phyloP scores from a whole-genome alignment of 1,140 invertebrate genomes.

The Leptopilina boulardi region DNA sequence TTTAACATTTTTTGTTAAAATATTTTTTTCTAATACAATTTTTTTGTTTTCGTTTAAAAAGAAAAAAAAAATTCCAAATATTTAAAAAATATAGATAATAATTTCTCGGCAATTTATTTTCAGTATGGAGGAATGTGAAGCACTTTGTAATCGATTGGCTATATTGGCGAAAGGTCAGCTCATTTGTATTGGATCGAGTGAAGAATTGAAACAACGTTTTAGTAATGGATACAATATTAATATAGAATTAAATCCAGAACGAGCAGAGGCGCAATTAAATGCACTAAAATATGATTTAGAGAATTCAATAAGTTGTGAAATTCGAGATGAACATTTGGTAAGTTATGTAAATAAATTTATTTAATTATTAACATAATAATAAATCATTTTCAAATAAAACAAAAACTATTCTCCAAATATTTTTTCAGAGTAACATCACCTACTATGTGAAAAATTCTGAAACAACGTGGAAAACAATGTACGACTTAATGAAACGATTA shows the following conservation, averaged over 20 bases:
- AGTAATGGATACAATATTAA: slow-evolving; percentile 76
- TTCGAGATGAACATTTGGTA: slow-evolving; percentile 70
- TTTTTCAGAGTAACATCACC: slow-evolving; percentile 64
- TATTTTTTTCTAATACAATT: no score
- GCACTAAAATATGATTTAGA: slow-evolving; percentile 67
- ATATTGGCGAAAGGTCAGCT: slow-evolving; percentile 93
- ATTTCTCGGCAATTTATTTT: slow-evolving; percentile 48
- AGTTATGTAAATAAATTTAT: slow-evolving; percentile 36
- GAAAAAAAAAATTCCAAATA: no score
- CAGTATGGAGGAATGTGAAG: slow-evolving; percentile 95
- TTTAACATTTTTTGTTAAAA: no score
- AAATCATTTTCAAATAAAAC: background rate
- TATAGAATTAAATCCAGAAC: slow-evolving; percentile 65
- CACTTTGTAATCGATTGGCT: slow-evolving; percentile 88
- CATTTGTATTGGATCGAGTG: slow-evolving; percentile 82
- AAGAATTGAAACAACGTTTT: slow-evolving; percentile 81
- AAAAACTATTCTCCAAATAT: background rate
- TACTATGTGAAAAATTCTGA: slow-evolving; percentile 69
- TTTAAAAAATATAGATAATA: background rate
- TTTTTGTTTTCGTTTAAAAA: no score
- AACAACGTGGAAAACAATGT: slow-evolving; percentile 72
- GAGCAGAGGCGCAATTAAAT: slow-evolving; percentile 49
- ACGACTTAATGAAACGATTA: slow-evolving; percentile 66
- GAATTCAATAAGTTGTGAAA: slow-evolving; percentile 63
- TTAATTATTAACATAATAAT: slow-evolving; percentile 17